Evolutionary conservation across 2,888 invertebrate species (phyloP), one percentile per base, ranked within the genome.

Genomic region (Epicampocera succincta): DNA sequence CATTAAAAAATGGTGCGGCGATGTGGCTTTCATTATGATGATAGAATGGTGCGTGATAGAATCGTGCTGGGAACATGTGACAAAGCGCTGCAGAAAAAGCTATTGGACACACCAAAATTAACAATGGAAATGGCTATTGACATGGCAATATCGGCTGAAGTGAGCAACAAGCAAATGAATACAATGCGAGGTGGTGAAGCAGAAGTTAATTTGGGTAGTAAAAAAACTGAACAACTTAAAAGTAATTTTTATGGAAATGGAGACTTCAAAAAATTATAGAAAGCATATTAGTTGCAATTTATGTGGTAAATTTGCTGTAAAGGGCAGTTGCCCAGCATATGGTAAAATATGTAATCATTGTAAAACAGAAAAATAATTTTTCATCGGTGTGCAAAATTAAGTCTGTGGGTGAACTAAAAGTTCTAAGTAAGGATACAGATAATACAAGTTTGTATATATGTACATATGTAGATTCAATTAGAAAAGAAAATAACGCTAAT

Each of bases 1-100:
- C 13, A 17, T 85, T 13, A 84, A 83, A 66, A 84, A 80, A 42
- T 81, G n/a, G 71, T 83, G 11, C 52, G 65, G 15, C 29, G 46
- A 46, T 83, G 83, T 69, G 25, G 25, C 25, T 25, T 25, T 25
- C 3, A 25, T 25, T 3, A 25, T 25, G 25, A 25, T 5, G 25
- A 25, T 5, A 25, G 25, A 25, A 25, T 25, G 25, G 25, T 25
- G 25, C 25, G 25, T 25, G 25, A 25, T 25, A 2, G 25, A 2
- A 25, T 25, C 5, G 25, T 25, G 25, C 25, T 25, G 2, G 25
- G 25, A 25, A 25, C 25, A 25, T 3, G 25, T 25, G 25, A 25
- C 25, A 25, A 25, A 5, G 25, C 25, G 5, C 5, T 25, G 25
- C 25, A 25, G 25, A 25, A 25, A 25, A 25, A 25, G 5, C 25